Percentiles rank a stretch among this genome's conserved stretches.
These are phyloP conservation scores for Mellilla xanthometata DNA, from an alignment of 2,888 invertebrate genomes.

Conservation along the genomic window DNA sequence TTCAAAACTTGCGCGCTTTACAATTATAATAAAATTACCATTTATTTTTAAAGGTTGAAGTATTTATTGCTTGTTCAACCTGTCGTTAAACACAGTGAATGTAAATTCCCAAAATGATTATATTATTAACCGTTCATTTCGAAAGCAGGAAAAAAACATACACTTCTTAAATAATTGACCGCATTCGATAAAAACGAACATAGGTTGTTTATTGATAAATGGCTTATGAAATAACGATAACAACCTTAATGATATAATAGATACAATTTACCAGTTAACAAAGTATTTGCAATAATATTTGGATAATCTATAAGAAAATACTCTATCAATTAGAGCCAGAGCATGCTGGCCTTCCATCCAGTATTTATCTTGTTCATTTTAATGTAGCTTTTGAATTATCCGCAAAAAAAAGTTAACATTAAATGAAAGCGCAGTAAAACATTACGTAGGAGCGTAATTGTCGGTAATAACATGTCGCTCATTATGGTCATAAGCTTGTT, in stretches of 20 bases:
- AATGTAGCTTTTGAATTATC: not conserved
- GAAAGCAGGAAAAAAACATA: constrained; percentile 20
- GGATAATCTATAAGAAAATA: no score
- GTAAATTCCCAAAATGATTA: constrained; percentile 37
- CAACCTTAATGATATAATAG: not conserved
- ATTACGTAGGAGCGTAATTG: constrained; percentile 53
- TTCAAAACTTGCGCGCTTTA: constrained; percentile 6
- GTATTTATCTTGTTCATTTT: no score
- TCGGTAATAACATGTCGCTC: constrained; percentile 59
- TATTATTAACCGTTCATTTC: constrained; percentile 33
- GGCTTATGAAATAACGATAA: constrained; percentile 1
- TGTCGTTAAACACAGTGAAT: constrained; percentile 29
- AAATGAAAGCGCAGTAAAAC: constrained; percentile 43
- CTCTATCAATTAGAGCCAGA: no score
- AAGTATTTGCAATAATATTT: no score
- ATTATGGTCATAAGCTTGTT: constrained; percentile 57
- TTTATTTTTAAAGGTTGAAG: constrained; percentile 26
- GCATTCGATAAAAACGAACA: not conserved
- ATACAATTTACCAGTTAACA: no score
- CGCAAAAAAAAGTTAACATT: constrained; percentile 41
- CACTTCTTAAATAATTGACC: constrained; percentile 18
- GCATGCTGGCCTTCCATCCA: no score
- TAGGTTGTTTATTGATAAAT: constrained; percentile 1
- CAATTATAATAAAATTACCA: constrained; percentile 22
- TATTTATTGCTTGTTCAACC: constrained; percentile 23